Evolutionary conservation across 2,113 vertebrate species (phyloP).

Genomic region (Dendrocopos noguchii): DNA sequence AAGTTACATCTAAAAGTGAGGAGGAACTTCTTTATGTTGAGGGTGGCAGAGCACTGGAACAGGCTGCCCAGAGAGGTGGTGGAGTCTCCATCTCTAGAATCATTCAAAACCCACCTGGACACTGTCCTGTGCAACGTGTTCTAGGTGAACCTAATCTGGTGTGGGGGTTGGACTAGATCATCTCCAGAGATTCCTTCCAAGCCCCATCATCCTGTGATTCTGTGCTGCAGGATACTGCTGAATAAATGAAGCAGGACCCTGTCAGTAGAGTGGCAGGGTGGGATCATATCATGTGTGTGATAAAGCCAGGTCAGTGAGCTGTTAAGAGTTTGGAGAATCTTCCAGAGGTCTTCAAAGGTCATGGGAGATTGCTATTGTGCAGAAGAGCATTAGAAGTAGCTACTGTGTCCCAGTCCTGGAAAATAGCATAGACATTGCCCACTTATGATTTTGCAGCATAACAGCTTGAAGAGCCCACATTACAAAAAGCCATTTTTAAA

Average conservation of each 20-base stretch:
- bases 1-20: too few relatives aligned
- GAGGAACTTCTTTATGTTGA: too few relatives aligned
- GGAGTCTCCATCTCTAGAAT: too few relatives aligned
- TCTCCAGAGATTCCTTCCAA: too few relatives aligned
- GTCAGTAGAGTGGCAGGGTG: not conserved
- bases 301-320: not conserved
- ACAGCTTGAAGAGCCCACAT: not conserved
- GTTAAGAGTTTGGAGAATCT: not conserved
- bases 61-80: too few relatives aligned
- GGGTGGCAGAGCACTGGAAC: too few relatives aligned
- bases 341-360: not conserved
- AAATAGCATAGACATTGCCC: not conserved
- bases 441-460: not conserved
- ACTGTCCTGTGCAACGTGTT: too few relatives aligned
- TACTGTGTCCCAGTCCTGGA: not conserved
- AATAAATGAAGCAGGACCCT: not conserved
- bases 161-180: too few relatives aligned
- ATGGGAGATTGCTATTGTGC: not conserved
- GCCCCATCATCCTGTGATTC: too few relatives aligned
- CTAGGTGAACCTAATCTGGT: too few relatives aligned
- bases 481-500: not conserved
- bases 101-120: too few relatives aligned
- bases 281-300: not conserved
- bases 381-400: not conserved
- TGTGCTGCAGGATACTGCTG: not conserved